phyloP scores from a whole-genome alignment of 2,113 vertebrate species.

The Polyodon spathula region DNA sequence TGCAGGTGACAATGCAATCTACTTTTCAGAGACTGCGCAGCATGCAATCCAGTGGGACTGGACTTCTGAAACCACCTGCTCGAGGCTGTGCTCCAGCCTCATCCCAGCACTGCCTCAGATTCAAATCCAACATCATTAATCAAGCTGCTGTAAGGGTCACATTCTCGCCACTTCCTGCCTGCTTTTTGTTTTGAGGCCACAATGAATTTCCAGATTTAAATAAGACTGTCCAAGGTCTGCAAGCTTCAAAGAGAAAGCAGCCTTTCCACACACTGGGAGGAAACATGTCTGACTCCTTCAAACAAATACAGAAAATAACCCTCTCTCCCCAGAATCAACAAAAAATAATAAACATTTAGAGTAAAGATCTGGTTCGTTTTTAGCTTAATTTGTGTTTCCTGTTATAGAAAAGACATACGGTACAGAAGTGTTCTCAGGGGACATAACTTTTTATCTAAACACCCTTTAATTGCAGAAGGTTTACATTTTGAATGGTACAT shows the following conservation, averaged over 20 bases:
- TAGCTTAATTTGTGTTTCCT: neutral
- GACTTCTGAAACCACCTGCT: too few relatives aligned
- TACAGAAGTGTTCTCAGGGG: neutral
- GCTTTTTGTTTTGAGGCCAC: slow-evolving; percentile 15
- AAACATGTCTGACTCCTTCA: too few relatives aligned
- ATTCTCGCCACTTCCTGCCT: slow-evolving; percentile 9
- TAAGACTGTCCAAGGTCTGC: slow-evolving; percentile 15
- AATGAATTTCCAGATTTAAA: slow-evolving; percentile 10
- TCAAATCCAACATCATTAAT: slow-evolving; percentile 2
- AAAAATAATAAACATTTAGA: too few relatives aligned
- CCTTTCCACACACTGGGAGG: neutral
- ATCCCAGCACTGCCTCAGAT: neutral
- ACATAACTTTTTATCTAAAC: neutral
- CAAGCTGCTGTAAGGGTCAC: slow-evolving; percentile 16
- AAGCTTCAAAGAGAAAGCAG: slow-evolving; percentile 15
- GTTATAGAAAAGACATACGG: neutral
- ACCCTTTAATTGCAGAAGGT: neutral
- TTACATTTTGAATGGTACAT: slow-evolving; percentile 20
- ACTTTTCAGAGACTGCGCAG: too few relatives aligned
- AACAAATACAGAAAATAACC: too few relatives aligned
- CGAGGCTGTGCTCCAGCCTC: slow-evolving; percentile 7
- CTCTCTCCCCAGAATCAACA: too few relatives aligned
- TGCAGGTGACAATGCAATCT: too few relatives aligned
- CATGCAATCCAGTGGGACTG: too few relatives aligned
- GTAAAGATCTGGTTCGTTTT: neutral